Conservation (phyloP, 2,888 invertebrate species). For the Macrosiphum euphorbiae region DNA sequence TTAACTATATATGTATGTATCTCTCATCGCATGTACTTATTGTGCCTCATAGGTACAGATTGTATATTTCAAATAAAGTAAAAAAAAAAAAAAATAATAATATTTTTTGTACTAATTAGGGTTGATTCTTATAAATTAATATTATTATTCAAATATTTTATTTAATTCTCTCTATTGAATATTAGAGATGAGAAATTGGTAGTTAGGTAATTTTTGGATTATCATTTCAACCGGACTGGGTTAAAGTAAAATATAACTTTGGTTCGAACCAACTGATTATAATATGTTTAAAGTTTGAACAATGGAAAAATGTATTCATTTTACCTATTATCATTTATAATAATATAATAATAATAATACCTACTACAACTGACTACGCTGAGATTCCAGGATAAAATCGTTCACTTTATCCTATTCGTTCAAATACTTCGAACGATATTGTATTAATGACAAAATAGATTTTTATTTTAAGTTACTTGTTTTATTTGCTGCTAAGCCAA, state of each 20-base stretch:
- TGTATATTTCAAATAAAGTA: no score
- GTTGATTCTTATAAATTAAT: neutral
- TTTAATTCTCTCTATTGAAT: neutral
- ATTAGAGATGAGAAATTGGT: neutral
- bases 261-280: neutral
- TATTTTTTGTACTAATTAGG: neutral
- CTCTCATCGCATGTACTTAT: no score
- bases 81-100: no score
- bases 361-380: neutral
- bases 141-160: neutral
- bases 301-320: neutral
- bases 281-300: neutral
- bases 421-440: neutral
- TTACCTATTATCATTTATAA: neutral
- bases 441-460: neutral
- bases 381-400: neutral
- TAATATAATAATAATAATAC: neutral
- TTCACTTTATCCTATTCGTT: neutral
- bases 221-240: neutral
- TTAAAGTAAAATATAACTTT: neutral
- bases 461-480: neutral
- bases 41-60: no score
- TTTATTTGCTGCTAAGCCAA: neutral
- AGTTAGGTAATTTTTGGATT: neutral
- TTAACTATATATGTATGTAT: no score